A percentile compares a stretch with the other conserved stretches of the same genome.
Conservation (phyloP, 2,797 vertebrate genomes). For the Ispidina picta region DNA sequence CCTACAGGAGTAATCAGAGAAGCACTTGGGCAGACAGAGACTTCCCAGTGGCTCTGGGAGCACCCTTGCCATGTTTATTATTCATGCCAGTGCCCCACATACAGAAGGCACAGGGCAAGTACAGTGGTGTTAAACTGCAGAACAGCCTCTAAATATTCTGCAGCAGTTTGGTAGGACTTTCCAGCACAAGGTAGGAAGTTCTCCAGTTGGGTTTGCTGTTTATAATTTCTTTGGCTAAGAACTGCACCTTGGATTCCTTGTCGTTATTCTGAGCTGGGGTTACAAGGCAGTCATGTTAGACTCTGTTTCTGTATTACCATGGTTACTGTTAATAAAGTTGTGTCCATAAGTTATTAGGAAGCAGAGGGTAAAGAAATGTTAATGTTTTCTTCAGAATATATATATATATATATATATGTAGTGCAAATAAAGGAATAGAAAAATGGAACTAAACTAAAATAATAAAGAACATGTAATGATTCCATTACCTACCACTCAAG, state of each 20-base stretch:
- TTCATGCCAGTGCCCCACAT: not conserved
- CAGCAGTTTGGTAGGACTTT: not conserved
- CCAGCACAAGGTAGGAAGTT: not conserved
- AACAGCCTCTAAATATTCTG: not conserved
- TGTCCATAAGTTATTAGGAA: not conserved
- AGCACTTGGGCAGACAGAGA: not conserved
- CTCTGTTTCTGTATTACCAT: not conserved
- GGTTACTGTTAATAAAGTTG: not conserved
- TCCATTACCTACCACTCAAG: not conserved
- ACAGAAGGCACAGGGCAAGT: not conserved
- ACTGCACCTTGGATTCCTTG: not conserved
- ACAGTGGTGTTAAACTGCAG: not conserved
- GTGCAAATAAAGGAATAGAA: constrained; percentile 3
- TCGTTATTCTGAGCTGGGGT: not conserved
- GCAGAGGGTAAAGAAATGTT: not conserved
- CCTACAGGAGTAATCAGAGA: not conserved
- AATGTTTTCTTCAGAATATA: not conserved
- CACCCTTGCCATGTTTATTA: not conserved
- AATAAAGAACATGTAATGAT: not conserved
- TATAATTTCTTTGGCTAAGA: not conserved
- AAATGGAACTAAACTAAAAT: not conserved
- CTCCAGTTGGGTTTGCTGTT: not conserved
- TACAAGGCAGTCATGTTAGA: not conserved
- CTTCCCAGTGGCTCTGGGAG: not conserved
- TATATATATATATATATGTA: not conserved